Conservation (phyloP, 2,113 vertebrate genomes). For the Macrotus californicus region DNA sequence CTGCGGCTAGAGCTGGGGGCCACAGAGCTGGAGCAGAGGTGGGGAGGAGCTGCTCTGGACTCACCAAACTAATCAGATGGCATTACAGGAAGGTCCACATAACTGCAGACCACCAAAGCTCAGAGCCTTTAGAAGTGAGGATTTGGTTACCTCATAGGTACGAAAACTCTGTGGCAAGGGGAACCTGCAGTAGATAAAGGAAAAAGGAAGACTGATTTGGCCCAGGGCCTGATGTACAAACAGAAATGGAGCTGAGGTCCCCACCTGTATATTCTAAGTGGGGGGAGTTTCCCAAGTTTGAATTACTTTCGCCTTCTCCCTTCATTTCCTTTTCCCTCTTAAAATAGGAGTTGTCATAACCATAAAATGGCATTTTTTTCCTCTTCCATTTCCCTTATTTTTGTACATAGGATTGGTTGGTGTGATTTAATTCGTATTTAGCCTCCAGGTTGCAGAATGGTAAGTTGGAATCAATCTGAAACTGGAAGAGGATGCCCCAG, state of each 20-base stretch:
- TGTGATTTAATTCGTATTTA: background rate
- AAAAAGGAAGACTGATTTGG: background rate
- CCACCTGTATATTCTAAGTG: background rate
- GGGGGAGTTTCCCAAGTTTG: background rate
- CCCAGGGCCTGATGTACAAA: background rate
- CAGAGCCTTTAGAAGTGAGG: background rate
- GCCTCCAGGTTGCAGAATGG: background rate
- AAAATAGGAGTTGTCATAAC: background rate
- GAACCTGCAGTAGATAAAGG: background rate
- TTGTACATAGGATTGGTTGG: background rate
- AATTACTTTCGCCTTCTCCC: background rate
- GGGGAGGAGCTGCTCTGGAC: background rate
- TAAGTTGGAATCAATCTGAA: background rate
- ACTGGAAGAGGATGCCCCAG: background rate
- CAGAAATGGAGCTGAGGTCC: background rate
- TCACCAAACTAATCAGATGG: background rate
- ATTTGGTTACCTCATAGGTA: background rate
- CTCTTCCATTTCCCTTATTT: background rate
- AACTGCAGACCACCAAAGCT: background rate
- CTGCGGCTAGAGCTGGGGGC: background rate
- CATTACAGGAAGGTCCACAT: background rate
- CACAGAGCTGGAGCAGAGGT: background rate
- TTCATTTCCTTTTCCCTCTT: background rate
- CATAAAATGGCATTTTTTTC: background rate
- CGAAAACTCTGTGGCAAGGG: background rate